Evolutionary conservation across 2,113 vertebrate species (phyloP).

Genomic region (Corvus moneduloides): DNA sequence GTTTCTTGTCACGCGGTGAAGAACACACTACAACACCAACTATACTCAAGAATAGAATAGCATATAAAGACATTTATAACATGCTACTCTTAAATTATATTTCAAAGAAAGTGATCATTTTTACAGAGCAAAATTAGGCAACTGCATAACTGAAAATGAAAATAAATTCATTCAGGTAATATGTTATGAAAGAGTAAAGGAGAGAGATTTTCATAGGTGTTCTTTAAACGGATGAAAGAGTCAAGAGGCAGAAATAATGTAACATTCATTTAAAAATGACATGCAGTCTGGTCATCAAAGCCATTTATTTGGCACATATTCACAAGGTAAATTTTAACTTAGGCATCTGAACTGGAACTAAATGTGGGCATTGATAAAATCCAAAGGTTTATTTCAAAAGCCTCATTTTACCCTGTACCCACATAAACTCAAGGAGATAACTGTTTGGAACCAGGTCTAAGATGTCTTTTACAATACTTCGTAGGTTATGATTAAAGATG

Average conservation of each 20-base stretch:
- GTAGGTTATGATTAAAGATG: background rate
- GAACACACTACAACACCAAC: background rate
- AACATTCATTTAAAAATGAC: background rate
- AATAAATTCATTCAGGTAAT: background rate
- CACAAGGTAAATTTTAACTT: background rate
- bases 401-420: background rate
- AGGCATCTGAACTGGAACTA: background rate
- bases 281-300: background rate
- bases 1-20: background rate
- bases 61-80: background rate
- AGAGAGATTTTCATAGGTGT: background rate
- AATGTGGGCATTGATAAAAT: background rate
- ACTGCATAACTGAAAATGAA: background rate
- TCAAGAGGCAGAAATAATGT: background rate
- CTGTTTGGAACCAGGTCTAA: background rate
- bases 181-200: background rate
- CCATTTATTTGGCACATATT: background rate
- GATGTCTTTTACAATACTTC: background rate
- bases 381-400: background rate
- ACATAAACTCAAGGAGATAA: background rate
- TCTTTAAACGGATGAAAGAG: background rate
- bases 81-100: background rate
- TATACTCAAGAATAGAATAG: background rate
- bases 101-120: background rate
- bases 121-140: background rate